Base-by-base conservation (phyloP, 2,797 vertebrate genomes). In the Ambastaia sidthimunki region DNA sequence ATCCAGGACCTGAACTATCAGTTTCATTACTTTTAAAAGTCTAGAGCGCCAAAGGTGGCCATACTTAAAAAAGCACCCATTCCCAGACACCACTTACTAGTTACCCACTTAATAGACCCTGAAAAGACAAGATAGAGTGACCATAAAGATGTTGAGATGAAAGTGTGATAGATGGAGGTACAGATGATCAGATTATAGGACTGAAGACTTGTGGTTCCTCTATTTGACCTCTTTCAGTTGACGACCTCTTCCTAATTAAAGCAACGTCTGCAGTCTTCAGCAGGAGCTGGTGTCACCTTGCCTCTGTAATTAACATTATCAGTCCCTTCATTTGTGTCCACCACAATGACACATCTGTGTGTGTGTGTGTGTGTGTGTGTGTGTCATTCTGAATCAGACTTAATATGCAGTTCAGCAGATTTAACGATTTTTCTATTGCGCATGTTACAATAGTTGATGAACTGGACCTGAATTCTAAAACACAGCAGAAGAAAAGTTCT, bases 281-380 rank as follows among this genome's bases (percentile, higher is more conserved):
- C 52, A 28, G 60, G 66, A 48, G 62, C 41, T 48, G 13, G 41
- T 74, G 74, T 78, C 83, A 83, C 83, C 81, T 86, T 84, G 80
- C 73, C 73, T 9, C 72, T 72, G 50, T 84, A 86, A 86, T 84
- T 80, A 83, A 70, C 81, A 69, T 73, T 79, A 84, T 84, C 67
- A 70, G 21, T 34, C 54, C 70, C 80, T 76, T 82, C 55, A 80
- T 59, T 74, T 81, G 84, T 81, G 74, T 84, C 79, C 83, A 88
- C 48, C 79, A 84, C 74, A 82, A 80, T 68, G 75, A 68, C 80
- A 71, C 19, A 41, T 50, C 68, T 80, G 80, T 80, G 79, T 52
- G 16, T 69, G 77, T 84, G 80, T 80, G 28, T 71, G 44, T 3
- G 15, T 34, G 31, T 31, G 44, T 16, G 48, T 19, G 41, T 28